Evolutionary conservation across 2,797 vertebrate species (phyloP).

Genomic region (Percopsis omiscomaycus): DNA sequence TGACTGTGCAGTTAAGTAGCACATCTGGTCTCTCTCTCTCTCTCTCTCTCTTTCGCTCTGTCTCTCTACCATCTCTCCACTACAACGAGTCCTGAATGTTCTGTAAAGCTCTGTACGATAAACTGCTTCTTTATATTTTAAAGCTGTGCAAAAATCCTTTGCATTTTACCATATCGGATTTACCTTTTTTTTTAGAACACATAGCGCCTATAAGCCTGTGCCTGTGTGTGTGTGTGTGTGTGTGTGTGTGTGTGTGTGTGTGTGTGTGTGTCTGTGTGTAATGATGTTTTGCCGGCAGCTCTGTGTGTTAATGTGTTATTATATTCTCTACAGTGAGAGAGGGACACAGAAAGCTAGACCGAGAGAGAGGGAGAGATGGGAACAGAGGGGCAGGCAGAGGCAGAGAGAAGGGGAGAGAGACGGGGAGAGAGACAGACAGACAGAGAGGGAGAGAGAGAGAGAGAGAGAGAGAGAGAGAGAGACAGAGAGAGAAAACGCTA

Average conservation of each 20-base stretch:
- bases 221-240: constrained; percentile 8
- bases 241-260: constrained; percentile 5
- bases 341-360: constrained; percentile 37
- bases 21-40: constrained; percentile 8
- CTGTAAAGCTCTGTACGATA: no score
- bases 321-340: constrained; percentile 35
- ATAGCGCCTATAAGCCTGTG: neutral
- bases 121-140: no score
- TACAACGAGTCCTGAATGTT: no score
- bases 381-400: constrained; percentile 22
- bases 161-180: no score
- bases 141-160: no score
- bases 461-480: neutral
- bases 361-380: constrained; percentile 1
- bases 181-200: no score
- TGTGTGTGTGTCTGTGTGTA: constrained; percentile 29
- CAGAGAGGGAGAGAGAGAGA: constrained; percentile 40
- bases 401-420: constrained; percentile 24
- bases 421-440: constrained; percentile 20
- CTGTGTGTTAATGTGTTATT: constrained; percentile 53
- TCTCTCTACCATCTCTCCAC: neutral
- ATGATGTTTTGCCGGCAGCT: constrained; percentile 54
- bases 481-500: constrained; percentile 57
- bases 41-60: neutral
- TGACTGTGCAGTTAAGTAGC: neutral